Percentiles rank a stretch among this genome's conserved stretches.
Evolutionary conservation across 2,888 invertebrate genomes (phyloP).

Genomic region (Tromatobia lineatoria): DNA sequence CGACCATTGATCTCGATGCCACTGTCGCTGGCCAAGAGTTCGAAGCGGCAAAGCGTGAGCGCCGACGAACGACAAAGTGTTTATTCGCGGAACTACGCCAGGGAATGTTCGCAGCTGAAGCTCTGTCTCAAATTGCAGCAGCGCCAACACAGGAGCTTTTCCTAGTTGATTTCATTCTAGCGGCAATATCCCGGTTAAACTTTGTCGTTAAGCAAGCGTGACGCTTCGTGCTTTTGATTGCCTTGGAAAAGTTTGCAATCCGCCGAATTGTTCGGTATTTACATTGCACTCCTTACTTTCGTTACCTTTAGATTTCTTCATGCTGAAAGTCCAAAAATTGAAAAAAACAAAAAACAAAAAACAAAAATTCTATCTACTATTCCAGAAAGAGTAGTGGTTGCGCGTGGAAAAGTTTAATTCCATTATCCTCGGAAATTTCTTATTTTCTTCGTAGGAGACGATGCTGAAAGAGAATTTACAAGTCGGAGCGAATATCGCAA

Average conservation of each 20-base stretch:
- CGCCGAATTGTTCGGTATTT: conserved; percentile 19
- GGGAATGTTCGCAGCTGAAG: conserved; percentile 47
- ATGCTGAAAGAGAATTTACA: conserved; percentile 27
- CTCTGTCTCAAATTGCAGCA: conserved; percentile 48
- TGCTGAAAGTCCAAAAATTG: background rate
- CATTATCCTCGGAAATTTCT: conserved; percentile 11
- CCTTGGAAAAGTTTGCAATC: conserved; percentile 21
- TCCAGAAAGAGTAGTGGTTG: background rate
- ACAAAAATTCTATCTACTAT: background rate
- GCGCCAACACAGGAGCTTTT: conserved; percentile 24
- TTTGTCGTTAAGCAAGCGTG: conserved; percentile 45
- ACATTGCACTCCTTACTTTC: background rate
- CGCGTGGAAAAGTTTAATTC: conserved; percentile 25
- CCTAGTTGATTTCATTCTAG: conserved; percentile 29
- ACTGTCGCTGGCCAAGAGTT: conserved; percentile 22
- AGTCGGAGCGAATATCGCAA: conserved; percentile 41
- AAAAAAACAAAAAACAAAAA: no score
- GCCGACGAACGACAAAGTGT: conserved; percentile 60
- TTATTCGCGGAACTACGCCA: conserved; percentile 58
- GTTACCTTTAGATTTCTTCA: background rate
- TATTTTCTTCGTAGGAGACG: conserved; percentile 9
- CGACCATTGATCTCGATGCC: conserved; percentile 66
- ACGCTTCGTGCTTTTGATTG: conserved; percentile 36
- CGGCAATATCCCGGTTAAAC: conserved; percentile 44
- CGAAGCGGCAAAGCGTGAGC: conserved; percentile 43